phyloP scores from a whole-genome alignment of 2,797 vertebrate genomes.

The Syngnathus acus region DNA sequence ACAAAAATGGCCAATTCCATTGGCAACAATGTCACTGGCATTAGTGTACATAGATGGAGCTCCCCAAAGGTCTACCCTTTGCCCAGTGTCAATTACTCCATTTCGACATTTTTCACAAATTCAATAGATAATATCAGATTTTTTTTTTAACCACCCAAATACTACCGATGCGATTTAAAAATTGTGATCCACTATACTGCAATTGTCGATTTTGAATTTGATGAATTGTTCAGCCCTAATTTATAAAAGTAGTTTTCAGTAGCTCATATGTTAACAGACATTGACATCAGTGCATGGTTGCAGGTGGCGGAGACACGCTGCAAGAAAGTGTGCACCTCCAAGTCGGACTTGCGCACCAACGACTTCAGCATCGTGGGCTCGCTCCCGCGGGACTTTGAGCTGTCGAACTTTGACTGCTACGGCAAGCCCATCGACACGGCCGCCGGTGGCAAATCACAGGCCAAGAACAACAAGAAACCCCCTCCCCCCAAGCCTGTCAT shows the following conservation, averaged over 20 bases:
- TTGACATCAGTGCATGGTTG: neutral
- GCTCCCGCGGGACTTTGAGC: constrained; percentile 95
- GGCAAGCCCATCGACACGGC: constrained; percentile 88
- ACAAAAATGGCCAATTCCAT: neutral
- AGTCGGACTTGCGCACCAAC: constrained; percentile 93
- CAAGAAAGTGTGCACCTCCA: constrained; percentile 98
- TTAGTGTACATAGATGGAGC: neutral
- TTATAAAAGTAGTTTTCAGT: neutral
- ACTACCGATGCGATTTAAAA: no score
- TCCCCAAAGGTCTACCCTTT: neutral
- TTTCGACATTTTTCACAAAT: neutral
- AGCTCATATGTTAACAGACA: neutral
- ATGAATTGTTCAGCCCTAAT: neutral
- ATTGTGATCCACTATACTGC: no score
- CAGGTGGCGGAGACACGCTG: constrained; percentile 95
- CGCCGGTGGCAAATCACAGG: constrained; percentile 78
- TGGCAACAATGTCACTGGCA: neutral
- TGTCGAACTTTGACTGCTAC: constrained; percentile 99
- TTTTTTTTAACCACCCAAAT: no score
- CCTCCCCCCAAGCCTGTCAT: constrained; percentile 93
- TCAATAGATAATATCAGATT: no score
- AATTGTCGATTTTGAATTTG: neutral
- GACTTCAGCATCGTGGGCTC: constrained; percentile 99
- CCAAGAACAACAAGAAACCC: constrained; percentile 89
- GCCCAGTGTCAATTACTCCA: neutral